Conservation (phyloP, 1,140 invertebrate species). For the Acyrthosiphon pisum region DNA sequence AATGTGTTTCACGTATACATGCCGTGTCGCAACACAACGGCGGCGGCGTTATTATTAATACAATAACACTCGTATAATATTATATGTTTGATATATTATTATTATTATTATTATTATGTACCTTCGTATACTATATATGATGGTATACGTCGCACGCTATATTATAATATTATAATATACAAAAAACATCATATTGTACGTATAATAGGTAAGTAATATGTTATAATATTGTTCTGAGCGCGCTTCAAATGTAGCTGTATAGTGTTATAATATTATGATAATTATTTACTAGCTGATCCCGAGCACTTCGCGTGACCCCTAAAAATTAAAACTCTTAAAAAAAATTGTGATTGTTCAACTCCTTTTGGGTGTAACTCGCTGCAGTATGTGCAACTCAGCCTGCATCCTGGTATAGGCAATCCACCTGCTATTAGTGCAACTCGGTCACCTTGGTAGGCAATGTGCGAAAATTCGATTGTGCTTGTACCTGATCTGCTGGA, state of each 20-base stretch:
- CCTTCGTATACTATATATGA: neutral
- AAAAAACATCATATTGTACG: neutral
- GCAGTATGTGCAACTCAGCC: too few relatives aligned
- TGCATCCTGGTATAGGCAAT: too few relatives aligned
- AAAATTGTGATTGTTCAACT: too few relatives aligned
- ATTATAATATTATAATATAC: neutral
- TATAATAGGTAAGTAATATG: neutral
- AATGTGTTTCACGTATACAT: conserved; percentile 7
- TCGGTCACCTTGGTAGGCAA: too few relatives aligned
- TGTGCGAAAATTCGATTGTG: too few relatives aligned
- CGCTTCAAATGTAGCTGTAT: too few relatives aligned
- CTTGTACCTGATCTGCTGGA: too few relatives aligned
- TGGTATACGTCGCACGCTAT: neutral
- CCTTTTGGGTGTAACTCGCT: too few relatives aligned
- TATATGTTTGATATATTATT: neutral
- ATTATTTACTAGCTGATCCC: neutral
- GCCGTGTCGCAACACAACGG: neutral
- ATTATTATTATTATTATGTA: neutral
- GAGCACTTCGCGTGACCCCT: too few relatives aligned
- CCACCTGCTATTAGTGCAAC: too few relatives aligned
- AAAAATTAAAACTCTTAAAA: too few relatives aligned
- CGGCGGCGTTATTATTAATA: neutral
- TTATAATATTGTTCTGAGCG: neutral
- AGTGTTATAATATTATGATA: neutral
- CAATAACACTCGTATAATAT: neutral